phyloP scores from a whole-genome alignment of 2,797 vertebrate genomes.

The Paedocypris micromegethes region DNA sequence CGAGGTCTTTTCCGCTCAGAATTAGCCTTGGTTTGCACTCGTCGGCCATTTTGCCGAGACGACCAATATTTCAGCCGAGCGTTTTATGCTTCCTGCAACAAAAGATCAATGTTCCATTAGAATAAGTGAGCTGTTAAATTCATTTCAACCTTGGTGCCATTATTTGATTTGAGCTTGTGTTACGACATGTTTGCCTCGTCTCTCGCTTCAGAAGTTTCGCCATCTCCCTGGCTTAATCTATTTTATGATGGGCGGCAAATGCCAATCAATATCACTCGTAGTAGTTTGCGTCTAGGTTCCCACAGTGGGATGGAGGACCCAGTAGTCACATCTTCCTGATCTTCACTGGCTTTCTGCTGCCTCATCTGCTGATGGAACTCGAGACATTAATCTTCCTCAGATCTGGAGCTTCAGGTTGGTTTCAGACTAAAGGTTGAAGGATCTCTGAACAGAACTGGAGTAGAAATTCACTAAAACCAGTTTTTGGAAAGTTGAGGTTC shows the following conservation, averaged over 20 bases:
- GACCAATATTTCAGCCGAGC: slow-evolving; percentile 32
- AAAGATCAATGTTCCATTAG: slow-evolving; percentile 42
- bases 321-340: slow-evolving; percentile 19
- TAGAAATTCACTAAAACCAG: slow-evolving; percentile 14
- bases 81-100: slow-evolving; percentile 32
- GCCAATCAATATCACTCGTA: slow-evolving; percentile 41
- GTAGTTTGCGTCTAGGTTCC: slow-evolving; percentile 12
- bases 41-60: slow-evolving; percentile 26
- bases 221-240: slow-evolving; percentile 43
- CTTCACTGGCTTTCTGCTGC: slow-evolving; percentile 15
- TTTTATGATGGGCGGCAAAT: slow-evolving; percentile 47
- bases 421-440: slow-evolving; percentile 21
- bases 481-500: too few relatives aligned
- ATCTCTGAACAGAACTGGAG: slow-evolving; percentile 2
- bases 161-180: slow-evolving; percentile 44
- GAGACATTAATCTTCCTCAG: slow-evolving; percentile 45
- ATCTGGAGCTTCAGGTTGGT: slow-evolving; percentile 34
- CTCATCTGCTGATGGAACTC: slow-evolving; percentile 48
- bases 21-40: slow-evolving; percentile 14
- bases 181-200: slow-evolving; percentile 39
- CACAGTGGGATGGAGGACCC: slow-evolving; percentile 16
- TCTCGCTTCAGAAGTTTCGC: slow-evolving; percentile 37
- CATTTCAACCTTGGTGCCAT: slow-evolving; percentile 37
- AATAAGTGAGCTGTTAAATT: slow-evolving; percentile 43
- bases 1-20: slow-evolving; percentile 6